Evolutionary conservation across 1,140 invertebrate genomes (phyloP).

Genomic region (Apolygus lucorum): DNA sequence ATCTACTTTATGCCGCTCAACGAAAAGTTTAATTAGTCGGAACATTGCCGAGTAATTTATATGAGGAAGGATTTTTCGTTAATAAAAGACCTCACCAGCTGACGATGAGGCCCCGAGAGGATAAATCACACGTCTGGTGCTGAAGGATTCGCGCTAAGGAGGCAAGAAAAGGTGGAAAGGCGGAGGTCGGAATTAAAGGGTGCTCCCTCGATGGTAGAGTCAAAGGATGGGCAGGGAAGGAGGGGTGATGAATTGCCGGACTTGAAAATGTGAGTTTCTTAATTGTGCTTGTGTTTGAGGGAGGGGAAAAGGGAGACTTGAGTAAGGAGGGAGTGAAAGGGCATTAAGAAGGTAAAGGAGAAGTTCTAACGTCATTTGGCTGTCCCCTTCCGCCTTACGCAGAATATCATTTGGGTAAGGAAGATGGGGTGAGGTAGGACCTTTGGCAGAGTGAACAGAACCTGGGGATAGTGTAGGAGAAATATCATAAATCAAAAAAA

Average conservation of each 20-base stretch:
- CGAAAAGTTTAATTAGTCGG: constrained; percentile 8
- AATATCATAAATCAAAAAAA: too few species aligned
- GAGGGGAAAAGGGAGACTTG: not conserved
- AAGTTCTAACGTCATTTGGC: constrained; percentile 21
- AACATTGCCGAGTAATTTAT: constrained; percentile 7
- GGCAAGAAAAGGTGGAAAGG: not conserved
- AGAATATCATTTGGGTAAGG: constrained; percentile 19
- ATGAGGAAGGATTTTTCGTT: constrained; percentile 8
- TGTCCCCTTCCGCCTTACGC: constrained; percentile 1
- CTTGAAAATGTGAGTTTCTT: constrained; percentile 23
- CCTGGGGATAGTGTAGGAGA: too few species aligned
- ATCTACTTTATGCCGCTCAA: not conserved
- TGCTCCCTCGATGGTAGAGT: not conserved
- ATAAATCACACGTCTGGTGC: constrained; percentile 6
- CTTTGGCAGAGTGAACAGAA: too few species aligned
- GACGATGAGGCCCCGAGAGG: not conserved
- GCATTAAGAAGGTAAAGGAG: constrained; percentile 12
- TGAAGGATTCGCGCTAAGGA: not conserved
- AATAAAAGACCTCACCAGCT: not conserved
- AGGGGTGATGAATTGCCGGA: constrained; percentile 15
- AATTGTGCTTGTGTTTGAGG: constrained; percentile 21
- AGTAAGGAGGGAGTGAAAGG: constrained; percentile 17
- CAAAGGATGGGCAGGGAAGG: not conserved
- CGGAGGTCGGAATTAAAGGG: constrained; percentile 1
- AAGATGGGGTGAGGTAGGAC: too few species aligned